Percentiles rank a stretch among this genome's conserved stretches.
These are phyloP conservation scores for Osedax frankpressi DNA, from an alignment of 2,888 invertebrate species.

Conservation along the genomic window DNA sequence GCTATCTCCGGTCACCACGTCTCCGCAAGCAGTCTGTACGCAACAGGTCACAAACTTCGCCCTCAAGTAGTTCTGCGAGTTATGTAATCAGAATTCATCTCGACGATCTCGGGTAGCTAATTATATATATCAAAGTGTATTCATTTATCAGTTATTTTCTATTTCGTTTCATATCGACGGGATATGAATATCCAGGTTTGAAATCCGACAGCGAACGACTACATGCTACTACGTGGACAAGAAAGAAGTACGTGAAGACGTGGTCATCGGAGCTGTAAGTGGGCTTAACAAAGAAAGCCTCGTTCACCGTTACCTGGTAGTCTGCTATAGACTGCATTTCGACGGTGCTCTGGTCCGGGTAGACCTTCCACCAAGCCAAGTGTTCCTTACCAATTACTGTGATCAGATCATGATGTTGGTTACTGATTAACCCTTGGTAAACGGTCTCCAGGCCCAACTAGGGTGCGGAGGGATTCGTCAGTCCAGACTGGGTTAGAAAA, in stretches of 20 bases:
- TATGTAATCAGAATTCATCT: neutral
- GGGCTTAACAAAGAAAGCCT: no score
- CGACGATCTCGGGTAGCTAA: neutral
- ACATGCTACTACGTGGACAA: no score
- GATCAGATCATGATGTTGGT: constrained; percentile 27
- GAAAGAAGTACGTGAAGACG: no score
- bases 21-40: constrained; percentile 34
- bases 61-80: constrained; percentile 33
- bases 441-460: neutral
- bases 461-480: no score
- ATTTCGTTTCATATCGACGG: no score
- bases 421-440: neutral
- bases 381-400: constrained; percentile 41
- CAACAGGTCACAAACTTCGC: constrained; percentile 36
- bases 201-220: no score
- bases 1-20: constrained; percentile 41
- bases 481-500: no score
- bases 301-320: constrained; percentile 36
- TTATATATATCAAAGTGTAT: neutral
- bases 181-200: no score
- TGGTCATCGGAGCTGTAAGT: no score
- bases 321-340: constrained; percentile 32
- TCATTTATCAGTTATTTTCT: no score
- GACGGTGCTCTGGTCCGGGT: constrained; percentile 29
- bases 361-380: constrained; percentile 38